Base-by-base conservation (phyloP, 2,888 invertebrate species). In the Mythimna impura region DNA sequence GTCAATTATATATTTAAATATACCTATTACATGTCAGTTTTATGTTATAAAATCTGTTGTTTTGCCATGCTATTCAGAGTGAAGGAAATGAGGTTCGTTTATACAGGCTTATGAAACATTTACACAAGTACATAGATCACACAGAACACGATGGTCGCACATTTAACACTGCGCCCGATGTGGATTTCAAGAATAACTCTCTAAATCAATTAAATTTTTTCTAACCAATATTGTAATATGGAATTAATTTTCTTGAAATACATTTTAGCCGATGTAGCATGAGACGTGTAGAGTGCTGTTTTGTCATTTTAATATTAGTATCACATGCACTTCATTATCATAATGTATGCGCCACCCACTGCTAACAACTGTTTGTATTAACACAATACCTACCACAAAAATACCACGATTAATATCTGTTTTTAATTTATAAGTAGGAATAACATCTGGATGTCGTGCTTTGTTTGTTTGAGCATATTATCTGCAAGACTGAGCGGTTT, bases 71-170 rank as follows among this genome's bases (percentile, higher is more conserved):
- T 91, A 91, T 92, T 91, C 96, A 96, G 96, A 92, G 92, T 91
- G 96, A 96, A 92, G 96, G 96, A 95, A 86, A 82, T 71, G 95
- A 96, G 96, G 96, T 96, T 96, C 95, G 96, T 96, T 89, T 88
- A 92, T 86, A 90, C 89, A 91, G 91, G 91, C 88, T 91, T 73
- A 88, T 78, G 85, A 89, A 86, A 89, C 87, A 85, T 87, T 82
- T 88, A 91, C 89, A 90, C 89, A 88, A 86, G 86, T 86, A 89
- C 90, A 89, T 87, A 85, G 82, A 87, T 84, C 82, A 88, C 82
- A 76, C 74, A 67, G 34, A 77, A 82, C 80, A 86, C 87, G 85
- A 73, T 85, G 81, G 79, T 76, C 84, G 71, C 84, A 80, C 82
- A 76, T 85, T 66, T 79, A 87, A 87, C 87, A 85, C 68, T 82